phyloP scores from a whole-genome alignment of 2,888 invertebrate genomes.

The Diachrysia chrysitis region DNA sequence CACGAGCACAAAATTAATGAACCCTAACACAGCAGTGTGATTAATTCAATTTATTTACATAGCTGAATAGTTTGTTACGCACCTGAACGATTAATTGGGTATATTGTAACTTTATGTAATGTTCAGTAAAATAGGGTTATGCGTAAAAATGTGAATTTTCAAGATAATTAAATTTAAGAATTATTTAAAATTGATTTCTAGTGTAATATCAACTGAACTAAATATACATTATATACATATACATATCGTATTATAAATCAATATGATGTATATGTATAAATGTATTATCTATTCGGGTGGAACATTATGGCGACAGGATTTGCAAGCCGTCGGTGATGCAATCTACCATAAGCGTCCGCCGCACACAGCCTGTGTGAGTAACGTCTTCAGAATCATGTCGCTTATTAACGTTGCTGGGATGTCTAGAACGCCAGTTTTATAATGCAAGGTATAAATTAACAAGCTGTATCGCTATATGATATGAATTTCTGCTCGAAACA shows the following conservation, averaged over 20 bases:
- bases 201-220: no score
- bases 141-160: neutral
- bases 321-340: neutral
- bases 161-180: neutral
- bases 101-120: slow-evolving; percentile 17
- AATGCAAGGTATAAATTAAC: neutral
- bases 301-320: neutral
- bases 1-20: slow-evolving; percentile 29
- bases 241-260: no score
- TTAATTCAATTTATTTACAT: slow-evolving; percentile 35
- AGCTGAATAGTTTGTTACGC: slow-evolving; percentile 24
- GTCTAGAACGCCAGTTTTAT: neutral
- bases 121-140: neutral
- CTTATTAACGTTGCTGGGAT: neutral
- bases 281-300: no score
- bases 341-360: slow-evolving; percentile 1
- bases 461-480: neutral
- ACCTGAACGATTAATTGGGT: slow-evolving; percentile 26
- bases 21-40: slow-evolving; percentile 18
- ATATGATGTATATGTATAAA: no score
- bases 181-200: neutral
- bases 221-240: neutral
- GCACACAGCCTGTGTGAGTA: neutral
- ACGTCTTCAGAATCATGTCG: neutral
- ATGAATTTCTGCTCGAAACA: neutral